Evolutionary conservation across 1,140 invertebrate genomes (phyloP).

Genomic region (Monochamus saltuarius): DNA sequence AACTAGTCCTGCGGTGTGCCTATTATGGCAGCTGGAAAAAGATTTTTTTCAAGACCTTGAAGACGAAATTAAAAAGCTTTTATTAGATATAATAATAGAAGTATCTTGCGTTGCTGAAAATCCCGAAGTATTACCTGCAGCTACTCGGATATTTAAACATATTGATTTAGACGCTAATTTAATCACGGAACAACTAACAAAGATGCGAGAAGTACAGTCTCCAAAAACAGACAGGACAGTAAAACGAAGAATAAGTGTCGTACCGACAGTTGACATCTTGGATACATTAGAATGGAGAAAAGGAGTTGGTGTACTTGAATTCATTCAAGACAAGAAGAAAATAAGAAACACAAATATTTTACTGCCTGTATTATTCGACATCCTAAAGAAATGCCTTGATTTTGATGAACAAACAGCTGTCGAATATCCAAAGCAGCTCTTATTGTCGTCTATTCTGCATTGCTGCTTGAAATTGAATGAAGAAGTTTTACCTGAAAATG

Average conservation of each 20-base stretch:
- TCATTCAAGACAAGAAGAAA: conserved; percentile 81
- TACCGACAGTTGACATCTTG: conserved; percentile 59
- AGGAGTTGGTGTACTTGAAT: conserved; percentile 77
- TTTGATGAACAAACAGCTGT: conserved; percentile 81
- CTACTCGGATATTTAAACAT: conserved; percentile 67
- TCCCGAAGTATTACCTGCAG: conserved; percentile 57
- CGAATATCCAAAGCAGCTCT: conserved; percentile 87
- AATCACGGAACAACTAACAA: conserved; percentile 61
- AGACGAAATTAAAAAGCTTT: conserved; percentile 40
- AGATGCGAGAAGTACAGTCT: conserved; percentile 56
- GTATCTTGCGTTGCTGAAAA: conserved; percentile 32
- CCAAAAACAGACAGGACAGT: conserved; percentile 38
- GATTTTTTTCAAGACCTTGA: conserved; percentile 54
- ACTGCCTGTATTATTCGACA: conserved; percentile 73
- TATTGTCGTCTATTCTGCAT: conserved; percentile 76
- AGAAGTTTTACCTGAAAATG: conserved; percentile 57
- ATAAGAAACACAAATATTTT: conserved; percentile 66
- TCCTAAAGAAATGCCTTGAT: conserved; percentile 76
- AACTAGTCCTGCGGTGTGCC: conserved; percentile 40
- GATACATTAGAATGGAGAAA: conserved; percentile 72
- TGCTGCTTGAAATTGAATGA: conserved; percentile 60
- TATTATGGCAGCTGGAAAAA: conserved; percentile 61
- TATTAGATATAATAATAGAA: conserved; percentile 52
- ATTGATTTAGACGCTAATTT: conserved; percentile 67
- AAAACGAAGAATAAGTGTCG: conserved; percentile 51